Evolutionary conservation across 2,888 invertebrate species (phyloP), one percentile per base, ranked within the genome.

Genomic region (Lagria hirta): DNA sequence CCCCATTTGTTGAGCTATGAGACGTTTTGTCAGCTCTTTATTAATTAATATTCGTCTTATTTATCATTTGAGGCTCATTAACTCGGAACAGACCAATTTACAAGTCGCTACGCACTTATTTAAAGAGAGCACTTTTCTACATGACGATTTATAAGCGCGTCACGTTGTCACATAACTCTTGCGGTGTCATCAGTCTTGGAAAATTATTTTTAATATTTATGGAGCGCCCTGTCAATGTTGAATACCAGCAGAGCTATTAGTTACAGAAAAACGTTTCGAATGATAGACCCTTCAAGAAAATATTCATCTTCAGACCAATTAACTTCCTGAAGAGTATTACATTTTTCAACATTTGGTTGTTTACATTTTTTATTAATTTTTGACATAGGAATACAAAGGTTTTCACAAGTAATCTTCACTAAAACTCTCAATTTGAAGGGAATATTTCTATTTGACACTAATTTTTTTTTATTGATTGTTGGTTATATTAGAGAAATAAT

Each of bases 1-100:
- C 43, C 52, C 57, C 65, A 62, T 69, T 69, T 67, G 67, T 67
- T 53, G 33, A 46, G 34, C 46, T 36, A 35, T 56, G 55, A 48
- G 58, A 58, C 58, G 55, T 61, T 62, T 61, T 57, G 60, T 60
- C 58, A 60, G 51, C 56, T 56, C 58, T 57, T 63, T 61, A 66
- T 64, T 66, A 66, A 67, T 68, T 67, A 65, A 65, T 65, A 64
- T 61, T 52, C 58, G 49, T 55, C 58, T 54, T 60, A 64, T 64
- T 53, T 57, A 61, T 67, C 67, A 66, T 65, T 56, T 60, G 44
- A 46, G 60, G 48, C 64, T 67, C 68, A 66, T 68, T 68, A 67
- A 58, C 58, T 57, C 49, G 53, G 57, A 60, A 59, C 60, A 57
- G 58, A 60, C 62, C 64, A 64, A 67, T 68, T 68, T 67, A 67